Evolutionary conservation across 2,888 invertebrate species (phyloP).

Genomic region (Shargacucullia verbasci): DNA sequence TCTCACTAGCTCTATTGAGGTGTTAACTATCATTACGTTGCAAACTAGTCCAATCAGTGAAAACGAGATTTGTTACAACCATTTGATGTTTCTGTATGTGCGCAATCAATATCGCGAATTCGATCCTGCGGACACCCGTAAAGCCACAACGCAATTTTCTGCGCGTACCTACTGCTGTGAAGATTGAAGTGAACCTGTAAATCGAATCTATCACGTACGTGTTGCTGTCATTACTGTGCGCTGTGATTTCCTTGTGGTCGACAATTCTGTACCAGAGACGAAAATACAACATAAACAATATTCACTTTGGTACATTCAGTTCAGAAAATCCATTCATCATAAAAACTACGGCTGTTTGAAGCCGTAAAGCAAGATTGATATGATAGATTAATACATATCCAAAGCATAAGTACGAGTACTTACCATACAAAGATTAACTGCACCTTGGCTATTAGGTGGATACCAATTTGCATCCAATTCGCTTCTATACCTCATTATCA

Average conservation of each 20-base stretch:
- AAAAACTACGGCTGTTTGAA: conserved; percentile 18
- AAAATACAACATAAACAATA: conserved; percentile 40
- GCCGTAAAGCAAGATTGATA: conserved; percentile 35
- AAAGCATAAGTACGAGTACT: conserved; percentile 38
- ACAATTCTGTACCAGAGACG: conserved; percentile 60
- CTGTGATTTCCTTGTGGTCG: conserved; percentile 81
- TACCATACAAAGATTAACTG: conserved; percentile 56
- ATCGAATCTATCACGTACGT: conserved; percentile 85
- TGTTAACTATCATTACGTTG: conserved; percentile 59
- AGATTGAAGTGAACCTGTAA: conserved; percentile 85
- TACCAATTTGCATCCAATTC: conserved; percentile 65
- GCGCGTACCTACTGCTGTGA: conserved; percentile 72
- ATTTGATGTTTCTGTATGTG: conserved; percentile 34
- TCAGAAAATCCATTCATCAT: conserved; percentile 14
- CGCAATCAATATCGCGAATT: conserved; percentile 53
- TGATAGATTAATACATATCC: conserved; percentile 33
- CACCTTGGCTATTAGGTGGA: conserved; percentile 68
- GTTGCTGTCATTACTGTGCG: conserved; percentile 78
- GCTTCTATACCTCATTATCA: conserved; percentile 72
- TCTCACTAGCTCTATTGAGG: conserved; percentile 53
- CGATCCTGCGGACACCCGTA: conserved; percentile 73
- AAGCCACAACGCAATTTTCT: conserved; percentile 84
- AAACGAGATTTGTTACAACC: conserved; percentile 60
- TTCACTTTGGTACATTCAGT: conserved; percentile 6
- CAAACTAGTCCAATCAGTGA: conserved; percentile 62